These are phyloP conservation scores for Delia radicum DNA, from an alignment of 1,140 invertebrate genomes.

Conservation along the genomic window DNA sequence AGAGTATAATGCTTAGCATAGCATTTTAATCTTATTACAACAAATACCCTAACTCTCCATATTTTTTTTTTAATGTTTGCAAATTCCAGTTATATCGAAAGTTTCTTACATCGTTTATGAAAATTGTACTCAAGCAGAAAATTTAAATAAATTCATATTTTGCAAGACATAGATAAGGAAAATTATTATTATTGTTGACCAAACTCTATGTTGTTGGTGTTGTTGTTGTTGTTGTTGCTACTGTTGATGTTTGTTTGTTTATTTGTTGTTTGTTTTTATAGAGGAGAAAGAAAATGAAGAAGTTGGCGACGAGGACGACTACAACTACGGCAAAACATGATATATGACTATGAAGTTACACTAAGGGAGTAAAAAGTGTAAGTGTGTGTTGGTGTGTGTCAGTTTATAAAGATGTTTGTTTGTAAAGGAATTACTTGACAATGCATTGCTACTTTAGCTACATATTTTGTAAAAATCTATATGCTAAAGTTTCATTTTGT, in stretches of 20 bases:
- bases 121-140: conserved; percentile 13
- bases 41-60: conserved; percentile 4
- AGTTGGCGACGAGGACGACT: neutral
- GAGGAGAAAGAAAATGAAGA: neutral
- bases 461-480: too few species aligned
- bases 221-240: neutral
- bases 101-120: neutral
- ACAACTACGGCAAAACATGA: neutral
- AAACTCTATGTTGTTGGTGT: neutral
- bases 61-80: neutral
- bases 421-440: neutral
- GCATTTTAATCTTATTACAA: conserved; percentile 18
- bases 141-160: conserved; percentile 22
- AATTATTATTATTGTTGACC: conserved; percentile 19
- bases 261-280: too few species aligned
- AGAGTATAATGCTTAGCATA: conserved; percentile 7
- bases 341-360: neutral
- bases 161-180: conserved; percentile 11
- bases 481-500: too few species aligned
- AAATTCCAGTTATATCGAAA: conserved; percentile 7
- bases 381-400: neutral
- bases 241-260: too few species aligned
- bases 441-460: neutral
- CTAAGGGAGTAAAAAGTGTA: neutral
- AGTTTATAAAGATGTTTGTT: neutral